Base-by-base conservation (phyloP, 2,888 invertebrate genomes). In the Xestia ashworthii region DNA sequence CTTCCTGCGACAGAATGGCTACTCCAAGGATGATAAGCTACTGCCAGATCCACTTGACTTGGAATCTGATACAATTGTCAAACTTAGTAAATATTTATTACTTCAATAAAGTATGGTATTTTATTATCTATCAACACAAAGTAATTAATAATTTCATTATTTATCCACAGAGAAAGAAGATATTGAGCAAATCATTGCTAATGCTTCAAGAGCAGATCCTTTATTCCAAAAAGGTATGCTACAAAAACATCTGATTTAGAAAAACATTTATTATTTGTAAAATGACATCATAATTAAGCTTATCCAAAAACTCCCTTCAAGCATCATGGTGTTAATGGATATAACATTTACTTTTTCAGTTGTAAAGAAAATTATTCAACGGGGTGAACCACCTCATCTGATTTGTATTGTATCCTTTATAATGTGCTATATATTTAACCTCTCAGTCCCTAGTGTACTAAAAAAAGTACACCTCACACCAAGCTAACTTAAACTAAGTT, bases 171-270 rank as follows among this genome's bases (percentile, higher is more conserved):
- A 78, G 78, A 90, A 91, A 83, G 88, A 91, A 76, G 91, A 94
- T 55, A 93, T 95, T 66, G 72, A 85, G 70, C 75, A 91, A n/a
- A 94, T 96, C 68, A 92, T 95, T 80, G 88, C 91, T 44, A 86
- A 89, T 83, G 94, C 95, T 48, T 89, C 93, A 16, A 81, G 83
- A 78, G 75, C 71, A 22, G 91, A 95, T 78, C 90, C 92, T 67
- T 78, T 81, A 55, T 95, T 96, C 69, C 93, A 91, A 82, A 95
- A 82, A 95, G 95, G 96, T 96, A 94, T 70, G 66, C 6, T 66
- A 41, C 16, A 46, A 55, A 25, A 14, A 81, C 65, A 3, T 14
- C 25, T 60, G 9, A 25, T 67, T 19, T 19, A 3, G 6, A n/a
- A 38, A 65, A 19, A 62, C 38, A 11, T 38, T 62, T 11, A 9